These are phyloP conservation scores for Lithophane socia DNA, from an alignment of 2,888 invertebrate genomes.

Conservation along the genomic window DNA sequence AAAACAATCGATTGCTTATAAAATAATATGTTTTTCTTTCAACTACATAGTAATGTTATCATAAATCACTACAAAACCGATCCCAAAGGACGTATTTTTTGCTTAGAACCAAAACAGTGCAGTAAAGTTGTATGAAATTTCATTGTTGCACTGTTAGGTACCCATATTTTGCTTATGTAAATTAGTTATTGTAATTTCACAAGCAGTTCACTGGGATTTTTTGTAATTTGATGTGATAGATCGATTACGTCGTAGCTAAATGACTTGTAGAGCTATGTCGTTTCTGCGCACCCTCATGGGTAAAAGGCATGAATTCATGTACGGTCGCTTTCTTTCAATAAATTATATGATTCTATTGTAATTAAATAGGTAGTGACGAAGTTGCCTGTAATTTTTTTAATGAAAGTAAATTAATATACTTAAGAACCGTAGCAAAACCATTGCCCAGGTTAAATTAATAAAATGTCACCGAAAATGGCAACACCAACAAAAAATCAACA, in stretches of 20 bases:
- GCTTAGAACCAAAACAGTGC: too few species aligned
- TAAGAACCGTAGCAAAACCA: not conserved
- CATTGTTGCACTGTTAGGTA: too few species aligned
- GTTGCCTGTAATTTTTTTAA: not conserved
- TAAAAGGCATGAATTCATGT: not conserved
- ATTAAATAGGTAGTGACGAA: not conserved
- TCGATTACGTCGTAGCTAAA: too few species aligned
- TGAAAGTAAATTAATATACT: not conserved
- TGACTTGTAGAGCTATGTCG: not conserved
- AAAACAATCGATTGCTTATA: not conserved
- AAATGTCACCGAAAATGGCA: slow-evolving; percentile 8
- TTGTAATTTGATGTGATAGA: too few species aligned
- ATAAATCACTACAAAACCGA: too few species aligned
- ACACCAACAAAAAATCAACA: slow-evolving; percentile 11
- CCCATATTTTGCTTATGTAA: too few species aligned
- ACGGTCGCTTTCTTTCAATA: not conserved
- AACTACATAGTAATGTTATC: too few species aligned
- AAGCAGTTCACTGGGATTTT: too few species aligned
- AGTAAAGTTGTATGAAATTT: too few species aligned
- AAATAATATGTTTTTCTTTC: too few species aligned
- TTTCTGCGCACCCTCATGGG: not conserved
- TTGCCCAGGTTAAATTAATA: not conserved
- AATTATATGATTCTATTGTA: not conserved
- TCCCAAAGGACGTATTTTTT: too few species aligned
- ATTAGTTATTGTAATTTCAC: too few species aligned